Evolutionary conservation across 2,888 invertebrate species (phyloP).

Genomic region (Catocala sponsa): DNA sequence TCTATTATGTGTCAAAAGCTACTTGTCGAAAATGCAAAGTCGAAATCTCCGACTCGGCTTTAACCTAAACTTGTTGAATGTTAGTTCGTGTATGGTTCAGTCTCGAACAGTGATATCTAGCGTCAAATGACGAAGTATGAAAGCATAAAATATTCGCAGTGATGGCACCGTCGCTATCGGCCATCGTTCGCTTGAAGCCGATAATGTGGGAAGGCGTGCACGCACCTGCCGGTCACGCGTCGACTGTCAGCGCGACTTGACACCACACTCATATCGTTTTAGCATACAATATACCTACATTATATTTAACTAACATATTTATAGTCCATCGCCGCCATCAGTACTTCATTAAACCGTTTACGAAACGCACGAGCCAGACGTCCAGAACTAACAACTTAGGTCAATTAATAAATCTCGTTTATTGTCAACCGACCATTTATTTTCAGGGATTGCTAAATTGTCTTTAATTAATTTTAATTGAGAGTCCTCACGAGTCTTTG

Average conservation of each 20-base stretch:
- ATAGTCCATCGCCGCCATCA: background rate
- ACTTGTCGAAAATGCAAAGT: too few relatives aligned
- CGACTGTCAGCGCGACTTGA: constrained; percentile 20
- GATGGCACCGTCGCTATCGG: constrained; percentile 15
- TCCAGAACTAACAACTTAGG: constrained; percentile 38
- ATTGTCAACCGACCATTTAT: constrained; percentile 80
- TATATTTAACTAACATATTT: constrained; percentile 5
- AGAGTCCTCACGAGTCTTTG: constrained; percentile 78
- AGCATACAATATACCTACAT: constrained; percentile 14
- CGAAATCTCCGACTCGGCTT: too few relatives aligned
- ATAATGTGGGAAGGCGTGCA: constrained; percentile 54
- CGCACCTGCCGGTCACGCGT: constrained; percentile 58
- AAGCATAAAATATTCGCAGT: constrained; percentile 28
- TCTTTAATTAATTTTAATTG: constrained; percentile 87
- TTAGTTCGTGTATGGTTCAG: too few relatives aligned
- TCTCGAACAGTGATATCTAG: background rate
- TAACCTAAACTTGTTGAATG: too few relatives aligned
- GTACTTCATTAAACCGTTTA: background rate
- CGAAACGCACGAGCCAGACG: constrained; percentile 16
- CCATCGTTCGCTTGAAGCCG: constrained; percentile 20
- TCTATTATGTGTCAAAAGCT: too few relatives aligned
- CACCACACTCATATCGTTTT: constrained; percentile 14
- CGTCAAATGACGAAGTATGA: too few relatives aligned
- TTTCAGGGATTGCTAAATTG: constrained; percentile 85
- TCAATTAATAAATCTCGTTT: constrained; percentile 80